Conservation (phyloP, 30 jellyfish, hydroid and myxozoan genomes). For the Aurelia coerulea region DNA sequence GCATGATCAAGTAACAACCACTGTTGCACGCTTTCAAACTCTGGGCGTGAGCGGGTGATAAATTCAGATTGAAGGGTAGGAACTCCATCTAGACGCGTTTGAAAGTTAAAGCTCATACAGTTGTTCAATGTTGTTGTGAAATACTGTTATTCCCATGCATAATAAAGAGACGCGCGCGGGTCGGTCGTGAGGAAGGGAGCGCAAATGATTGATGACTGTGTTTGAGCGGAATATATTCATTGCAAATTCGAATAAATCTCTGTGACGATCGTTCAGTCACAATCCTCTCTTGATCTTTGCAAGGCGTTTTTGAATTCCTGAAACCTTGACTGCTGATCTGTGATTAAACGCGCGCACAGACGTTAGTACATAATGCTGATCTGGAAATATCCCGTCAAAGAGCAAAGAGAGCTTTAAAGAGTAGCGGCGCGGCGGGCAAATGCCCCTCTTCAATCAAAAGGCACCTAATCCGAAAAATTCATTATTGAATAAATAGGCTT, state of each 20-base stretch:
- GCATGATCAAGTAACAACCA: no score
- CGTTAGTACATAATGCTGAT: conserved; percentile 57
- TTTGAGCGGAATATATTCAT: conserved; percentile 13
- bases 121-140: conserved; percentile 17
- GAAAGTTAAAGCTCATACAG: background rate
- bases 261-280: no score
- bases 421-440: conserved; percentile 77
- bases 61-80: no score
- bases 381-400: conserved; percentile 70
- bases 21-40: no score
- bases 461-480: conserved; percentile 68
- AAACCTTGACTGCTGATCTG: conserved; percentile 51
- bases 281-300: conserved; percentile 26
- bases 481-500: conserved; percentile 43
- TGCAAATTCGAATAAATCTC: background rate
- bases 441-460: conserved; percentile 66
- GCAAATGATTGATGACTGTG: background rate
- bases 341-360: conserved; percentile 38
- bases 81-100: background rate
- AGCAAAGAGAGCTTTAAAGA: conserved; percentile 39
- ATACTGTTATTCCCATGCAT: conserved; percentile 32
- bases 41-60: no score
- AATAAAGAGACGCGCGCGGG: conserved; percentile 15
- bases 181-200: conserved; percentile 4
- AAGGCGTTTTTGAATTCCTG: conserved; percentile 48